These are phyloP conservation scores for Macrosiphum euphorbiae DNA, from an alignment of 2,888 invertebrate genomes.

Conservation along the genomic window DNA sequence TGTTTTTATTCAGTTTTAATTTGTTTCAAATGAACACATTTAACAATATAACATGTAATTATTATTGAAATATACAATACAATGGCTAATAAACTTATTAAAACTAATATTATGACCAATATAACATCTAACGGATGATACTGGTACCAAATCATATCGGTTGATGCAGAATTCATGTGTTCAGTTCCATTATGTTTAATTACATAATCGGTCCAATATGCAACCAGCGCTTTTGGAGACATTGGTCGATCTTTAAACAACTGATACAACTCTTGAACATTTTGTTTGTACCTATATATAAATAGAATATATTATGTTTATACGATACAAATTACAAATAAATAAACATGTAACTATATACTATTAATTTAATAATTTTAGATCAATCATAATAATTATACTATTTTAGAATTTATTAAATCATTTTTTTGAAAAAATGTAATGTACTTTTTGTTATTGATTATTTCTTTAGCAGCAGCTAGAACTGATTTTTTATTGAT, in stretches of 20 bases:
- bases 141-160: neutral
- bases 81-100: neutral
- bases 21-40: neutral
- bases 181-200: slow-evolving; percentile 34
- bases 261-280: slow-evolving; percentile 14
- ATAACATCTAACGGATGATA: slow-evolving; percentile 30
- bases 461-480: slow-evolving; percentile 17
- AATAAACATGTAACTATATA: neutral
- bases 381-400: neutral
- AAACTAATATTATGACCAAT: neutral
- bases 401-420: neutral
- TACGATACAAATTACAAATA: neutral
- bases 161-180: neutral
- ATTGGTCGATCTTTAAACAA: slow-evolving; percentile 30
- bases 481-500: slow-evolving; percentile 18
- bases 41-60: neutral
- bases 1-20: neutral
- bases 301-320: neutral
- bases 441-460: slow-evolving; percentile 22
- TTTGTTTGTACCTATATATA: slow-evolving; percentile 14
- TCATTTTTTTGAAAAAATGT: neutral
- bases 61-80: neutral
- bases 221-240: neutral
- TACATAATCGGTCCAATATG: slow-evolving; percentile 44
- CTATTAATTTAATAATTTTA: neutral